Conservation (phyloP, 1,140 invertebrate species). For the Magallana angulata region DNA sequence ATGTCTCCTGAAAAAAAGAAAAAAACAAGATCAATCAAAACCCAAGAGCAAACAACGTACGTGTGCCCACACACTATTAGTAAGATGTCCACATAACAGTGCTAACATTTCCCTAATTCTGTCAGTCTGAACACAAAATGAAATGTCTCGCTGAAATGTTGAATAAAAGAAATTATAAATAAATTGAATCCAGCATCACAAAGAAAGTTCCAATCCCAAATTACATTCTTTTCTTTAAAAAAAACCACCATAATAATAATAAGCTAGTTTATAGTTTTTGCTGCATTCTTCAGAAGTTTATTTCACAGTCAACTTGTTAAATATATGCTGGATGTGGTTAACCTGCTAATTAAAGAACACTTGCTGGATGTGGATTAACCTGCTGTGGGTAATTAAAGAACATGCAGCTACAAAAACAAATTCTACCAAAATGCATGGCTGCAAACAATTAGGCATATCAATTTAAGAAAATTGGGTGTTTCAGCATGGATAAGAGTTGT, state of each 20-base stretch:
- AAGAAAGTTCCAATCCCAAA: not conserved
- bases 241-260: not conserved
- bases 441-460: not conserved
- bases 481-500: not conserved
- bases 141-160: not conserved
- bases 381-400: not conserved
- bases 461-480: not conserved
- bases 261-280: not conserved
- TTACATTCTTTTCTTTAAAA: too few relatives aligned
- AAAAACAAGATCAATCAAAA: not conserved
- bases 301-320: constrained; percentile 28
- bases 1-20: not conserved
- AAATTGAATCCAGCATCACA: not conserved
- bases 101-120: too few relatives aligned
- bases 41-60: not conserved
- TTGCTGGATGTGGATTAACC: not conserved
- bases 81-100: too few relatives aligned
- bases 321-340: not conserved
- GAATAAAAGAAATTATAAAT: not conserved
- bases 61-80: not conserved
- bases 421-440: not conserved
- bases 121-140: too few relatives aligned
- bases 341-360: not conserved
- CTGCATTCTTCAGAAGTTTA: not conserved
- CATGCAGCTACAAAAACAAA: not conserved